Evolutionary conservation across 2,797 vertebrate species (phyloP).

Genomic region (Hephaestus fuliginosus): DNA sequence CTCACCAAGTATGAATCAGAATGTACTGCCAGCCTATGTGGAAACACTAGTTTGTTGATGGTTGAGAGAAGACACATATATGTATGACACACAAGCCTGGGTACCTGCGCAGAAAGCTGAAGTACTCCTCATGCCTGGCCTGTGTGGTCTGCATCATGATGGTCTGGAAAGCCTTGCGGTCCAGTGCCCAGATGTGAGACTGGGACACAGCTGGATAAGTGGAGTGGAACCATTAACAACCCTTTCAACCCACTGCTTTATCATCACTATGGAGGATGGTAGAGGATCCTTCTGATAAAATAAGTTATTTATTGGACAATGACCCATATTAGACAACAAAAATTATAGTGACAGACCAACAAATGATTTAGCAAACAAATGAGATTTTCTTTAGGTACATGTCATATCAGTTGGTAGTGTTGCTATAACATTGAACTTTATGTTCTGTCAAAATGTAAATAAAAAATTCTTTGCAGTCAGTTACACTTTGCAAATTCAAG

Average conservation of each 20-base stretch:
- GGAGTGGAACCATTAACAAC: slow-evolving; percentile 5
- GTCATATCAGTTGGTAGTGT: too few species aligned
- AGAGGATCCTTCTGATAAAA: background rate
- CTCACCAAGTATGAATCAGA: background rate
- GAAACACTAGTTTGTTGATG: background rate
- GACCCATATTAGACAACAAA: too few species aligned
- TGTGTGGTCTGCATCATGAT: slow-evolving; percentile 88
- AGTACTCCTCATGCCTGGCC: slow-evolving; percentile 86
- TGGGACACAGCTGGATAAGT: slow-evolving; percentile 80
- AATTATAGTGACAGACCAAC: too few species aligned
- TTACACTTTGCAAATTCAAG: too few species aligned
- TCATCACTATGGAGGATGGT: background rate
- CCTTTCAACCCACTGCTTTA: background rate
- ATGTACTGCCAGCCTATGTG: background rate
- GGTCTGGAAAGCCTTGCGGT: slow-evolving; percentile 86
- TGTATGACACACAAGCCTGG: too few species aligned
- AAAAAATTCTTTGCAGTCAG: too few species aligned
- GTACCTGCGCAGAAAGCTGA: slow-evolving; percentile 88
- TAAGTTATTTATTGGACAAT: background rate
- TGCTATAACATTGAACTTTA: too few species aligned
- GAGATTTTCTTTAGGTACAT: too few species aligned
- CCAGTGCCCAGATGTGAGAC: slow-evolving; percentile 87
- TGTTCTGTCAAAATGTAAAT: too few species aligned
- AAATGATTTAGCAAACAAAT: too few species aligned
- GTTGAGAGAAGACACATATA: background rate